Conservation (phyloP, 2,797 vertebrate species). For the Cheirogaleus major region DNA sequence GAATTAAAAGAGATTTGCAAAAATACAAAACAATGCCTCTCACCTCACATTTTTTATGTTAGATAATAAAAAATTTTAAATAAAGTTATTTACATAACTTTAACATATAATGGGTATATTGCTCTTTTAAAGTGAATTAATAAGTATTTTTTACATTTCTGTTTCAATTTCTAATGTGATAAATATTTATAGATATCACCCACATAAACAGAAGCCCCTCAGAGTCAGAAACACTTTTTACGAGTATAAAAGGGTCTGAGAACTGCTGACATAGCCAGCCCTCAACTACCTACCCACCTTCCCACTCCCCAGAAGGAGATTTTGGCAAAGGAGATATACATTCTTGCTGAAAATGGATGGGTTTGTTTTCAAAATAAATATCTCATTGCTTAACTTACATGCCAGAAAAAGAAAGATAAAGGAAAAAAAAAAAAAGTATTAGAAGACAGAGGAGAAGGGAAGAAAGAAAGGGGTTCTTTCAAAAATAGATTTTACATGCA, state of each 20-base stretch:
- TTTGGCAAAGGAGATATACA: neutral
- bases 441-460: neutral
- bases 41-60: neutral
- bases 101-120: neutral
- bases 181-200: neutral
- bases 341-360: constrained; percentile 11
- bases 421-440: neutral
- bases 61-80: neutral
- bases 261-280: neutral
- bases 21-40: neutral
- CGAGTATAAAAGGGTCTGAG: neutral
- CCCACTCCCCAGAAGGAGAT: neutral
- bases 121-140: neutral
- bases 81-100: neutral
- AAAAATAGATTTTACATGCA: neutral
- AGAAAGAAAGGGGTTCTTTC: neutral
- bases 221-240: neutral
- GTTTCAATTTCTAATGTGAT: neutral
- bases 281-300: neutral
- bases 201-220: neutral
- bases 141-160: neutral
- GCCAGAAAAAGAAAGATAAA: constrained; percentile 37
- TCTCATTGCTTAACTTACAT: neutral
- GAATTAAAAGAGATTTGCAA: neutral
- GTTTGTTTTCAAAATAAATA: constrained; percentile 57